Evolutionary conservation across 2,113 vertebrate species (phyloP), one percentile per base, ranked within the genome.

Genomic region (Apteryx mantelli): DNA sequence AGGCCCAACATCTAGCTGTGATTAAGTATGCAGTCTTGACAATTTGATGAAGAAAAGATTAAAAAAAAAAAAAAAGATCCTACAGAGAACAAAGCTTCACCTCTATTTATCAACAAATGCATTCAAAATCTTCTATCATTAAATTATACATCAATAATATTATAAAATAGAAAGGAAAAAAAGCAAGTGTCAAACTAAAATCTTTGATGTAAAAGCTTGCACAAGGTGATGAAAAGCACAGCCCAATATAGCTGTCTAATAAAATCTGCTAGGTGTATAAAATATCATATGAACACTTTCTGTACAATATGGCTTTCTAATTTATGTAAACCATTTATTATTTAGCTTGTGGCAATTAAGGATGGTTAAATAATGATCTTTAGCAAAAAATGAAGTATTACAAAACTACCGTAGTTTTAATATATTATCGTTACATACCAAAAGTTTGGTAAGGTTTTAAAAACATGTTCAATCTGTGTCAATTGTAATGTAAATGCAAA

Each of bases 111-210:
- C 95, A 96, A 97, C 97, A 97, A 71, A 82, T 5, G 1, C 91
- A 69, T 96, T 93, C 81, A 40, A 86, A 96, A 96, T 95, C 79
- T 91, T 92, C 91, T 50, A 8, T 74, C 5, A n/a, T 92, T 97
- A 93, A 97, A 97, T 97, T 96, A 97, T 97, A 95, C 97, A 97
- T 97, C 97, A 96, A 93, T 97, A 95, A 95, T 86, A 44, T 64
- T 89, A 88, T 93, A 89, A 96, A 96, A 77, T 1, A 8, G 61
- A 56, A 88, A 36, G 28, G n/a, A 7, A 10, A 46, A 46, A 90
- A 61, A 96, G 24, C 2, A 42, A 91, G 40, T 7, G 22, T 88
- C 96, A 96, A 50, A 60, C 70, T 30, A 40, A 76, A 88, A 93
- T 88, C 82, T 96, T 97, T 97, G 95, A 97, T 95, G 92, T 86